Base-by-base conservation (phyloP, 2,888 invertebrate species). In the Acronicta alni region DNA sequence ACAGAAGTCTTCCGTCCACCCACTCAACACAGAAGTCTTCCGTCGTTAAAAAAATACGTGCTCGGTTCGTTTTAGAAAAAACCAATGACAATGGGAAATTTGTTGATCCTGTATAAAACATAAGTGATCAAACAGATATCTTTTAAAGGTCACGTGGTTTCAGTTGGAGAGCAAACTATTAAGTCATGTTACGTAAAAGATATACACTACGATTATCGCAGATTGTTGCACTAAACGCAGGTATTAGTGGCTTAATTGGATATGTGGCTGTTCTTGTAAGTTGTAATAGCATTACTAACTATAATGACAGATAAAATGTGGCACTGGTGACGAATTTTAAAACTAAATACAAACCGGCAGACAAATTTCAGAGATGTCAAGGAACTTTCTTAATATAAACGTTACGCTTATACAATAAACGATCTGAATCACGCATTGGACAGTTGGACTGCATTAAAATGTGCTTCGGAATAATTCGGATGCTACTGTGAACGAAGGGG, bases 341-440 rank as follows among this genome's bases (percentile, higher is more conserved):
- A 32, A 32, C 14, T 32, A 32, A 32, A 32, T 32, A 32, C 14
- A 14, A 35, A 35, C 14, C 1, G 3, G 30, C 30, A 30, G n/a
- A 35, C 35, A 35, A 32, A 30, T 30, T 44, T 30, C 15, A 10
- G 12, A 26, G 48, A 39, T 48, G 53, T 30, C 41, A 38, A 32
- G 23, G 35, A 18, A 30, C 26, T 38, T 47, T 45, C 39, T 41
- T 57, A 60, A 57, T 63, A 65, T 56, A 64, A 58, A 55, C 18
- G 45, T 51, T 42, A 54, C 32, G 57, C 56, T 68, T 54, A 39
- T 47, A 45, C 49, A 57, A 60, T 63, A 56, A 75, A 67, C 68
- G 45, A 2, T 45, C 8, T 37, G 23, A 39, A 61, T 57, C 76
- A 73, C 69, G 61, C 61, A 56, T 57, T 55, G 35, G 32, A n/a